Evolutionary conservation across 1,140 invertebrate genomes (phyloP).

Genomic region (Apis dorsata): DNA sequence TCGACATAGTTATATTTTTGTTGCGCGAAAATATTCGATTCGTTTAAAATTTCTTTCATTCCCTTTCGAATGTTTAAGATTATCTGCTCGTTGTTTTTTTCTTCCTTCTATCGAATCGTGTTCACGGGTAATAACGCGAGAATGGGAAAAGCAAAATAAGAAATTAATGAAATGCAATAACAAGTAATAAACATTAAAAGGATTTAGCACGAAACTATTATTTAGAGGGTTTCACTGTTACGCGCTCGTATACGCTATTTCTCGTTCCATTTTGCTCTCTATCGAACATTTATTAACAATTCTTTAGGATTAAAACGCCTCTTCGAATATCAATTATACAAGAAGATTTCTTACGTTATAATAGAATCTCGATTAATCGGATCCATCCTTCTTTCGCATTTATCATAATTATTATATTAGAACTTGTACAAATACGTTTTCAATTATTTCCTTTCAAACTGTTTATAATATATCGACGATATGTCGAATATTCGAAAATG

Average conservation of each 20-base stretch:
- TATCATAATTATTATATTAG: too few relatives aligned
- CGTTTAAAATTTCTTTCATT: neutral
- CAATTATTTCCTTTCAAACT: too few relatives aligned
- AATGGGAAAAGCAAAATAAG: neutral
- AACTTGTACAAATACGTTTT: too few relatives aligned
- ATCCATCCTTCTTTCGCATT: too few relatives aligned
- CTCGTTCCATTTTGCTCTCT: neutral
- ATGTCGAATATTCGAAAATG: too few relatives aligned
- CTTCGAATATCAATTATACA: neutral
- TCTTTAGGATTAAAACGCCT: too few relatives aligned
- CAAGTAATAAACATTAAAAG: neutral
- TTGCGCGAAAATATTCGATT: neutral
- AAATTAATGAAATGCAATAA: constrained; percentile 2
- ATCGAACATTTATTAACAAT: too few relatives aligned
- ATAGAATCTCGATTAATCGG: neutral
- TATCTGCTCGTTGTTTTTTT: neutral
- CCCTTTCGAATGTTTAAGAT: neutral
- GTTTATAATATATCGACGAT: too few relatives aligned
- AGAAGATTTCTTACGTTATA: neutral
- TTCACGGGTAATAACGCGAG: neutral
- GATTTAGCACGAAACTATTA: neutral
- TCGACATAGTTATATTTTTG: neutral
- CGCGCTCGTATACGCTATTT: too few relatives aligned
- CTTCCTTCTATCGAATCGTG: neutral
- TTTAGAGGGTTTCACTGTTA: neutral